Evolutionary conservation across 2,113 vertebrate genomes (phyloP).

Genomic region (Poeciliopsis retropinna): DNA sequence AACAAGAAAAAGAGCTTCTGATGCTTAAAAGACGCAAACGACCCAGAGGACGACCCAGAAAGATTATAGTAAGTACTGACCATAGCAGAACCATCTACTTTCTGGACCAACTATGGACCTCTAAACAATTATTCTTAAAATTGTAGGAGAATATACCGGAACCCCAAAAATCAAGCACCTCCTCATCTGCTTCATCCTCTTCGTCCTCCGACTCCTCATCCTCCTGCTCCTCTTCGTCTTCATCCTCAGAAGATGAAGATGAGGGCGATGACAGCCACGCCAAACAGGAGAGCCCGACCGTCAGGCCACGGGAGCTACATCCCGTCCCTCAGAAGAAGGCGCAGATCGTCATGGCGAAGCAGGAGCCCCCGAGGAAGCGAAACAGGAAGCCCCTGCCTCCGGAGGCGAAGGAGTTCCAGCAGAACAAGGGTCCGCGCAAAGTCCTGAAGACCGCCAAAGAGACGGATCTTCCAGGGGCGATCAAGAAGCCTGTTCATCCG

Average conservation of each 20-base stretch:
- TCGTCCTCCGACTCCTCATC: slow-evolving; percentile 82
- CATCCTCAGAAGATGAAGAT: slow-evolving; percentile 58
- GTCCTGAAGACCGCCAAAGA: slow-evolving; percentile 80
- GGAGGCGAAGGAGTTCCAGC: slow-evolving; percentile 85
- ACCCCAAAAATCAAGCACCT: slow-evolving; percentile 82
- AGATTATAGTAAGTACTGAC: slow-evolving; percentile 82
- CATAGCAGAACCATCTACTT: accelerated
- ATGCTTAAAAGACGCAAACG: slow-evolving; percentile 90
- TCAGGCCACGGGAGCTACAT: slow-evolving; percentile 87
- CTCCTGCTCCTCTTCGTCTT: slow-evolving; percentile 89
- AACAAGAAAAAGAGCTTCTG: slow-evolving; percentile 93
- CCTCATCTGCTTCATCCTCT: slow-evolving; percentile 74
- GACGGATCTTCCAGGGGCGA: slow-evolving; percentile 59
- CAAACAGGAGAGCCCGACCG: slow-evolving; percentile 76
- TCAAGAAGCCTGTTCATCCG: slow-evolving; percentile 80
- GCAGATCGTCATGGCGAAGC: slow-evolving; percentile 92
- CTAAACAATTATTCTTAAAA: slow-evolving; percentile 11
- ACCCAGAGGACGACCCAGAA: slow-evolving; percentile 92
- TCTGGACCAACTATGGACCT: accelerated
- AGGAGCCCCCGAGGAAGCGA: slow-evolving; percentile 86
- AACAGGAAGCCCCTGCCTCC: slow-evolving; percentile 87
- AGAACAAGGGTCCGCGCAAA: slow-evolving; percentile 82
- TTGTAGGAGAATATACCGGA: slow-evolving; percentile 83
- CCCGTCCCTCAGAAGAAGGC: slow-evolving; percentile 96
- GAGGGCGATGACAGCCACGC: slow-evolving; percentile 71